These are phyloP conservation scores for Caenorhabditis tropicalis DNA, from an alignment of 1,140 invertebrate genomes.

Conservation along the genomic window DNA sequence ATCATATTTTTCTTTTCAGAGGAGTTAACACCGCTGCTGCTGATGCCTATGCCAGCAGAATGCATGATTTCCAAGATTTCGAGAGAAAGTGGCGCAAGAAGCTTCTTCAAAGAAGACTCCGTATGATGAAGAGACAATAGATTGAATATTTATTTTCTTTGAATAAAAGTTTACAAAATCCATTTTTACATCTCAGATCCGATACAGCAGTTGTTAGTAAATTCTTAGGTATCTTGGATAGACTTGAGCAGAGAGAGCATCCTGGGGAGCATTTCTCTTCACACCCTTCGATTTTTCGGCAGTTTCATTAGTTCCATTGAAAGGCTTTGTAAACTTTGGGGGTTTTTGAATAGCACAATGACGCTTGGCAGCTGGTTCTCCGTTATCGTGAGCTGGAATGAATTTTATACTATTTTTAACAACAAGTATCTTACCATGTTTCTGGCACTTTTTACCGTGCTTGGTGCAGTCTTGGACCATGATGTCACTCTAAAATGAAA, in stretches of 20 bases:
- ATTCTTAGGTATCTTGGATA: background rate
- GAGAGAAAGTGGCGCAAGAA: constrained; percentile 39
- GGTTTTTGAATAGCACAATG: background rate
- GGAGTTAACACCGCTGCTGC: background rate
- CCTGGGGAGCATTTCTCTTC: background rate
- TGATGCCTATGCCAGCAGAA: background rate
- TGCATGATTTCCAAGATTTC: constrained; percentile 32
- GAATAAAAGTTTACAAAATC: background rate
- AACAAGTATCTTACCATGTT: background rate
- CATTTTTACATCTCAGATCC: no score
- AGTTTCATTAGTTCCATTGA: background rate
- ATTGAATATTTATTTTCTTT: background rate
- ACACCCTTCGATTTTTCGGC: background rate
- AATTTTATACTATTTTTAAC: background rate
- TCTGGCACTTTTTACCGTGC: background rate
- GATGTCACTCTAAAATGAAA: background rate
- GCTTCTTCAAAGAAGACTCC: constrained; percentile 23
- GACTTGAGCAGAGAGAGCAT: background rate
- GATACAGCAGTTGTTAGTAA: no score
- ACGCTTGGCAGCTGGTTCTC: background rate
- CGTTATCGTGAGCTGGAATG: background rate
- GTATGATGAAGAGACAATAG: constrained; percentile 34
- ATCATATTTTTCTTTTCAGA: background rate
- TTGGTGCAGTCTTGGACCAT: background rate
- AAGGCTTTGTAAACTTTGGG: background rate